A percentile compares a stretch with the other conserved stretches of the same genome.
Evolutionary conservation across 2,888 invertebrate species (phyloP).

Genomic region (Spisula subtruncata): DNA sequence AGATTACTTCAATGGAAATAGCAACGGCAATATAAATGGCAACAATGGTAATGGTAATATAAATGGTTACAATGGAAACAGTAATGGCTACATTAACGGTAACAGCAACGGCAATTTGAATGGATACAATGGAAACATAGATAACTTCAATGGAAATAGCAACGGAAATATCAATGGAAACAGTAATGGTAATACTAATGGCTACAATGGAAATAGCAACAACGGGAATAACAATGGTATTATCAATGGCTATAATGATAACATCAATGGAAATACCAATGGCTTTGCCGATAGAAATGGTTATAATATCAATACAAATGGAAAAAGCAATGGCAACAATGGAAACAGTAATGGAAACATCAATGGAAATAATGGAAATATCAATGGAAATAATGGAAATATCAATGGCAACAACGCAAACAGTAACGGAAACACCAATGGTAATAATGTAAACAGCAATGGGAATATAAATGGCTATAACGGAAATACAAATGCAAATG

Average conservation of each 20-base stretch:
- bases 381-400: no score
- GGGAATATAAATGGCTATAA: no score
- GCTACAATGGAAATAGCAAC: neutral
- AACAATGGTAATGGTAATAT: neutral
- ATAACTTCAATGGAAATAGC: neutral
- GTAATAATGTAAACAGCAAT: no score
- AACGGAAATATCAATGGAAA: neutral
- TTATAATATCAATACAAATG: neutral
- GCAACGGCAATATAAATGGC: neutral
- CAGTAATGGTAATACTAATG: no score
- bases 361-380: no score
- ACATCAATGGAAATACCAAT: slow-evolving; percentile 5
- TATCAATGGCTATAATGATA: neutral
- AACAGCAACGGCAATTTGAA: neutral
- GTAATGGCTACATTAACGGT: no score
- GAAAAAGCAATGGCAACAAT: no score
- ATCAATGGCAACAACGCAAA: no score
- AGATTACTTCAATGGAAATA: neutral
- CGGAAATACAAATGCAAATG: no score
- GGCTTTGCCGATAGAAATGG: neutral
- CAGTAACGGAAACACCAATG: no score
- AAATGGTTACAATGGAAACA: neutral
- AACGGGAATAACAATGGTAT: neutral
- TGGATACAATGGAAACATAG: neutral
- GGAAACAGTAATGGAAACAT: no score